phyloP scores from a whole-genome alignment of 2,113 vertebrate species.

The Odobenus rosmarus region DNA sequence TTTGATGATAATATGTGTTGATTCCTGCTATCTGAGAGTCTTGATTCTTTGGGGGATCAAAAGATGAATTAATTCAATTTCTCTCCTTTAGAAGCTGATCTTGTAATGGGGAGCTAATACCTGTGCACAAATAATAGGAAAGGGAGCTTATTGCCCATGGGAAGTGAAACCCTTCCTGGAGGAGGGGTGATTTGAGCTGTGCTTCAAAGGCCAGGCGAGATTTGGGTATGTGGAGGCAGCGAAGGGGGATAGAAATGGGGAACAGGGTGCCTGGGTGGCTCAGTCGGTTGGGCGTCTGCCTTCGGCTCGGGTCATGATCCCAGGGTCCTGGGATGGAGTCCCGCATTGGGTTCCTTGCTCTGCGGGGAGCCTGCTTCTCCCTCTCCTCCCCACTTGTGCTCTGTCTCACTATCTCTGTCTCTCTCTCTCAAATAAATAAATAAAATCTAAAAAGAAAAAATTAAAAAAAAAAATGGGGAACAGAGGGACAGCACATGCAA shows the following conservation, averaged over 20 bases:
- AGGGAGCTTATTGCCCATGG: not conserved
- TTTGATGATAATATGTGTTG: not conserved
- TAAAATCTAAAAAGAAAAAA: too few relatives aligned
- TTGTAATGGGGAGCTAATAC: not conserved
- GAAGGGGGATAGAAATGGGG: too few relatives aligned
- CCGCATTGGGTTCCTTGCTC: too few relatives aligned
- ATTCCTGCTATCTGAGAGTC: not conserved
- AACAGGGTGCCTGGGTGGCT: too few relatives aligned
- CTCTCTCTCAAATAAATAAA: too few relatives aligned
- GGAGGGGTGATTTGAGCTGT: not conserved
- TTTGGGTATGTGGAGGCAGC: not conserved
- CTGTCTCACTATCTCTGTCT: too few relatives aligned
- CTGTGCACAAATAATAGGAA: not conserved
- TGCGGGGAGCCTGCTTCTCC: too few relatives aligned
- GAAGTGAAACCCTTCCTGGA: not conserved
- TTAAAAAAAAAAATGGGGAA: too few relatives aligned
- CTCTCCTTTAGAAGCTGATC: not conserved
- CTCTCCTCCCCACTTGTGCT: too few relatives aligned
- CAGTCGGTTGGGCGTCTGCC: too few relatives aligned
- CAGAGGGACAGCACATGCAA: not conserved
- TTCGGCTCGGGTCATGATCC: too few relatives aligned
- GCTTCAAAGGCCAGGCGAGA: not conserved
- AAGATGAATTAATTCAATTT: not conserved
- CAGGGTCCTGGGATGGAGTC: too few relatives aligned
- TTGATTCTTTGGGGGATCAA: not conserved